A percentile compares a stretch with the other conserved stretches of the same genome.
phyloP scores from a whole-genome alignment of 2,888 invertebrate species.

The Macrosoma leucophasiata region DNA sequence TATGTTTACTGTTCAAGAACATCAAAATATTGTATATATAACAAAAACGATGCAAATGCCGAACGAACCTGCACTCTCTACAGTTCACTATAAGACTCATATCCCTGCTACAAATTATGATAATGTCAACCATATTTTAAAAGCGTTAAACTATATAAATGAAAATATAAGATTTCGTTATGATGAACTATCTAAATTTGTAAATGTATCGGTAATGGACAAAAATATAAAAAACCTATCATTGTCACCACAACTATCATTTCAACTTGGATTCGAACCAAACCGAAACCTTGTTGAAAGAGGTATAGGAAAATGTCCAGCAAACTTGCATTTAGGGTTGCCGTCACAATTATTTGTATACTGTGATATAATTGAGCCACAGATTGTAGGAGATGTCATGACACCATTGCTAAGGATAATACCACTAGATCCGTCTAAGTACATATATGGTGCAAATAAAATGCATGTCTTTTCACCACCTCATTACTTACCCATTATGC shows the following conservation, averaged over 20 bases:
- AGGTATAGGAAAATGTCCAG: not conserved
- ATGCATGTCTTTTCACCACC: conserved; percentile 27
- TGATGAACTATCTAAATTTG: conserved; percentile 2
- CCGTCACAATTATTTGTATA: conserved; percentile 23
- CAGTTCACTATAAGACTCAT: conserved; percentile 21
- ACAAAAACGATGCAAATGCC: conserved; percentile 16
- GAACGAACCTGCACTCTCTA: conserved; percentile 10
- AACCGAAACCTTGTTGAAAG: not conserved
- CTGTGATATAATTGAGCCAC: conserved; percentile 15
- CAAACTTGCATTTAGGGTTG: conserved; percentile 18
- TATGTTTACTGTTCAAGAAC: conserved; percentile 11
- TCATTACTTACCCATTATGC: conserved; percentile 30
- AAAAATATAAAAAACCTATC: not conserved
- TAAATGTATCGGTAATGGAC: not conserved
- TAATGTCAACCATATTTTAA: conserved; percentile 17
- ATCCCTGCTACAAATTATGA: conserved; percentile 27
- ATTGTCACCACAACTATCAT: conserved; percentile 22
- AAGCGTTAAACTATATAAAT: conserved; percentile 16
- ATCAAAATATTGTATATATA: conserved; percentile 15
- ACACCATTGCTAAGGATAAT: conserved; percentile 25
- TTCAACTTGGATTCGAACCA: conserved; percentile 7
- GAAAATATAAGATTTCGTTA: not conserved
- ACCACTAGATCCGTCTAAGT: conserved; percentile 24
- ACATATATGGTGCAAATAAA: conserved; percentile 27
- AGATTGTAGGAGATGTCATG: conserved; percentile 27